Conservation (phyloP, 2,797 vertebrate genomes). For the Anguilla obscura region DNA sequence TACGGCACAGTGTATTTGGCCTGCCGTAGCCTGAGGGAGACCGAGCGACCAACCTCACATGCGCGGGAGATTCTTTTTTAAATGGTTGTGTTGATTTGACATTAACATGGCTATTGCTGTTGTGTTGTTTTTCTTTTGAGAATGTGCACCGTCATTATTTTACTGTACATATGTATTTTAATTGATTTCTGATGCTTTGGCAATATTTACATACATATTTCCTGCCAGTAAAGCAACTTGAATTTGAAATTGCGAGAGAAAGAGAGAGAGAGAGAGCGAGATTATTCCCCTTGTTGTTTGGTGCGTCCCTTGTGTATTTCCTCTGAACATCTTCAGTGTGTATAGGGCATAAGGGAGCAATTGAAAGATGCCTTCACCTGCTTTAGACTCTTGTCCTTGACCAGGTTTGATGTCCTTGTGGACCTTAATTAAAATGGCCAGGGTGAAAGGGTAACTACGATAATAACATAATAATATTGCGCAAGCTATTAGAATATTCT, state of each 20-base stretch:
- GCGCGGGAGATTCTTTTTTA: too few species aligned
- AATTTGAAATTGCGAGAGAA: slow-evolving; percentile 33
- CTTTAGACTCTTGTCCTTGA: slow-evolving; percentile 54
- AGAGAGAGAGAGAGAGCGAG: slow-evolving; percentile 43
- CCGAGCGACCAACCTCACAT: too few species aligned
- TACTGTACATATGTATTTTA: too few species aligned
- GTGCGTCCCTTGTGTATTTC: slow-evolving; percentile 39
- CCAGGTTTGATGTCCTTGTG: slow-evolving; percentile 50
- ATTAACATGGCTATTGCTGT: too few species aligned
- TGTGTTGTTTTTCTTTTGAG: too few species aligned
- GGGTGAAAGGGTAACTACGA: slow-evolving; percentile 81
- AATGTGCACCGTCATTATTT: too few species aligned
- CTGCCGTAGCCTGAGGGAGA: too few species aligned
- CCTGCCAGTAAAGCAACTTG: slow-evolving; percentile 9
- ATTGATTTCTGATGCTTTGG: too few species aligned
- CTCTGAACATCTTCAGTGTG: slow-evolving; percentile 41
- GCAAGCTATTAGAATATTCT: slow-evolving; percentile 72
- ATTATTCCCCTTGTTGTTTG: slow-evolving; percentile 51
- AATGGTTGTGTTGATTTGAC: too few species aligned
- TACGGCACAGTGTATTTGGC: too few species aligned
- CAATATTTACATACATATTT: too few species aligned
- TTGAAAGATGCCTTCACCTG: slow-evolving; percentile 73
- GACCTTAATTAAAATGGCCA: slow-evolving; percentile 77
- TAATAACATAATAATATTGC: slow-evolving; percentile 81
- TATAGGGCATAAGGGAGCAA: slow-evolving; percentile 72